Base-by-base conservation (phyloP, 2,888 invertebrate species). In the Didymodactylos carnosus region DNA sequence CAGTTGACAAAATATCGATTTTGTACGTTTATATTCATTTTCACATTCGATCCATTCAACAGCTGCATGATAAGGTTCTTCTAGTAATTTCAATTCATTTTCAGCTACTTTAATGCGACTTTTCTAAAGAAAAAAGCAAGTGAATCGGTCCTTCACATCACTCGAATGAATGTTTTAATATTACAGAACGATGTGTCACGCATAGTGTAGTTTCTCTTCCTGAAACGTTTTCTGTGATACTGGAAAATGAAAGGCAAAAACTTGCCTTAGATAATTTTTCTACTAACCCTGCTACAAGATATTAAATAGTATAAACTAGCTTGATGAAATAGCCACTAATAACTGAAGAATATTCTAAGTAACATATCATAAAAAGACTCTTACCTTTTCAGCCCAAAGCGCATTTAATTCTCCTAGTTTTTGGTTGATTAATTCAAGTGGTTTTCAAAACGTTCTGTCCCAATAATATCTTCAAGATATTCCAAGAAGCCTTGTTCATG, bases 391-490 rank as follows among this genome's bases (percentile, higher is more conserved):
- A 23, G 88, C 87, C 25, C 91, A 86, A 78, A 87, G 86, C 75
- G 90, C 90, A 5, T 88, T 87, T 72, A 90, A 83, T 41, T 87
- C 85, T 78, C 91, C 91, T 0, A 92, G 88, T 78, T 88, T 87
- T 14, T 87, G 86, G 25, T 87, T 85, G 19, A 97, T 86, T 79
- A 89, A 87, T 73, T 88, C 87, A 76, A 95, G 87, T 0, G 94
- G 92, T 79, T 88, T 87, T 90, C 84, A 77, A 84, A 84, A 23
- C 86, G 80, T 75, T 81, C 83, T 72, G 84, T 93, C 0, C 98
- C 98, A 79, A 99, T 91, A 75, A 99, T 95, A 81, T 98, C 97
- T 84, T 99, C 98, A 71, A 98, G 86, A 83, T 94, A 98, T 83
- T 99, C 98, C 73, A 98, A 84, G 92, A 99, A 92, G 0, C 98